These are phyloP conservation scores for Silurus lanzhouensis DNA, from an alignment of 2,797 vertebrate genomes.

Conservation along the genomic window DNA sequence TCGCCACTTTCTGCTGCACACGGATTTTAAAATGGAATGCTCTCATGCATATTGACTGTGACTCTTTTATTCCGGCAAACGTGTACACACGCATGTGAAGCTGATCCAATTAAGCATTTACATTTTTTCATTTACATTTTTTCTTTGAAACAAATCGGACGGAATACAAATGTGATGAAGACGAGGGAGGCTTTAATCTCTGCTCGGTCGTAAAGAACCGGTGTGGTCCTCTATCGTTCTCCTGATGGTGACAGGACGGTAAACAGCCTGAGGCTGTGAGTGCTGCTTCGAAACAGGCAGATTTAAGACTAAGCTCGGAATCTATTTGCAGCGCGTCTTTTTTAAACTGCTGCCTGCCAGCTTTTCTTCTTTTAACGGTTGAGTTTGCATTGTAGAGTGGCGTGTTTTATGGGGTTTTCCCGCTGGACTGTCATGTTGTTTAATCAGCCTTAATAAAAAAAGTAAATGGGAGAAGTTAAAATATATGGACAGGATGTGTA, in stretches of 20 bases:
- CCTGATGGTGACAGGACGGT: constrained; percentile 9
- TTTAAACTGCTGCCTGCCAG: neutral
- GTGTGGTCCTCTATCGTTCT: constrained; percentile 1
- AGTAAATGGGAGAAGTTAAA: neutral
- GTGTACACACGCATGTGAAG: neutral
- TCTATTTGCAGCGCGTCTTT: neutral
- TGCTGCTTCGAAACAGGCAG: neutral
- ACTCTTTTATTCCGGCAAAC: neutral
- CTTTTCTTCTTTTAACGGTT: neutral
- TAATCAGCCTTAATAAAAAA: neutral
- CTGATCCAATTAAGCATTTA: neutral
- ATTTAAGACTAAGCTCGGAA: constrained; percentile 9
- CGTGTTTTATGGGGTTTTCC: neutral
- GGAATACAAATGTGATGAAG: neutral
- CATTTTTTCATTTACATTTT: neutral
- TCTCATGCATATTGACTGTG: neutral
- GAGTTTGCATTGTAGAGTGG: neutral
- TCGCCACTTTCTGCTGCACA: neutral
- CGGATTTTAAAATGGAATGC: neutral
- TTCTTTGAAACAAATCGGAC: neutral
- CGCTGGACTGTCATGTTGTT: neutral
- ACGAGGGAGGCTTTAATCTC: neutral
- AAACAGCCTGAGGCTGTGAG: neutral
- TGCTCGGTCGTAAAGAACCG: neutral
- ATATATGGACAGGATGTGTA: neutral